Evolutionary conservation across 2,797 vertebrate species (phyloP), one percentile per base, ranked within the genome.

Genomic region (Micromesistius poutassou): DNA sequence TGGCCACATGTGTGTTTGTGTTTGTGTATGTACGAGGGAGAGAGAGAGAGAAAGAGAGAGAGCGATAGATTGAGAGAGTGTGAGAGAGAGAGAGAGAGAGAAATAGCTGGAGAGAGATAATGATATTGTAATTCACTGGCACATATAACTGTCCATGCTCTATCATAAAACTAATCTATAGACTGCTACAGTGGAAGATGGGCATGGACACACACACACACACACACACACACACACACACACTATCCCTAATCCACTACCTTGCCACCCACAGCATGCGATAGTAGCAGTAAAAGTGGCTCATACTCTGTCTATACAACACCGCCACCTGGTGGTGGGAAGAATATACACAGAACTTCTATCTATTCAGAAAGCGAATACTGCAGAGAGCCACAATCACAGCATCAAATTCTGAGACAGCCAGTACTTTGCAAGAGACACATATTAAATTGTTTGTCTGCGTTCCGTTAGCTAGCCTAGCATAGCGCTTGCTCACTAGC

Each of bases 121-220:
- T 77, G 75, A 78, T 83, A 75, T 78, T 79, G 73, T 79, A 76
- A 76, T 75, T 25, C 74, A 77, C 81, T 81, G 80, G 46, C 46
- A 55, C 19, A 70, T 55, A 66, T 16, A 19, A 76, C 33, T 68
- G 9, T 66, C 46, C 79, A 31, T 68, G 55, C 7, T 73, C n/a
- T 30, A 46, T 33, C n/a, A 55, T 31, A 40, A 71, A 76, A 55
- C 22, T 30, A 5, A 66, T 74, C 70, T 30, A 62, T 74, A 73
- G 22, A 66, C 13, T 78, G 30, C 25, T 70, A 50, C 28, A 73
- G 12, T 10, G 25, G 68, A 71, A 5, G 33, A 62, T 62, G 55
- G 55, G 55, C 55, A 46, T 31, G 66, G 38, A 19, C 25, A 28
- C 55, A 36, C 12, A 72, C 33, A 78, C n/a, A n/a, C n/a, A n/a